phyloP scores from a whole-genome alignment of 2,113 vertebrate species.

The Cyrtonyx montezumae region DNA sequence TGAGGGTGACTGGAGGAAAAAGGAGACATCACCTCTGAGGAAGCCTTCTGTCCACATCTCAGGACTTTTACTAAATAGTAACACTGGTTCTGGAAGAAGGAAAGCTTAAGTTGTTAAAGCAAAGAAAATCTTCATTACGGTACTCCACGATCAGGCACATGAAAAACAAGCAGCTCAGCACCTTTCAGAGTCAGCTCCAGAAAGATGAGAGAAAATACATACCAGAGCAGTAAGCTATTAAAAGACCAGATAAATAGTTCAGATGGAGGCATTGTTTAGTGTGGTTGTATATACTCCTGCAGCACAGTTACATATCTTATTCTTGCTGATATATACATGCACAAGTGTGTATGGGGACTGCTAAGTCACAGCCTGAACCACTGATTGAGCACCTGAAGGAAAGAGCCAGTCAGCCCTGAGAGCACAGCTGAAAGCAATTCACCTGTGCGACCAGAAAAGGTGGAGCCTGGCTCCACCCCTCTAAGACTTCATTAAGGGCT shows the following conservation, averaged over 20 bases:
- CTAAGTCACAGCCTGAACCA: no score
- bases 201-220: neutral
- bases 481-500: no score
- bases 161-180: neutral
- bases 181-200: neutral
- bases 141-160: neutral
- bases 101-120: neutral
- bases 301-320: neutral
- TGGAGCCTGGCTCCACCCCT: no score
- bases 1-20: neutral
- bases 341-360: neutral
- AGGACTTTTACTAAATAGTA: neutral
- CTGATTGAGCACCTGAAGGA: no score
- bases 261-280: neutral
- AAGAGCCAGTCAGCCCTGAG: no score
- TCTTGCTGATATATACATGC: neutral
- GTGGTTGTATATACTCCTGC: neutral
- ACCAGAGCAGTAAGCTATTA: neutral
- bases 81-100: neutral
- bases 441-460: no score
- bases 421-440: no score
- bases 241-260: neutral
- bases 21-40: neutral
- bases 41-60: neutral
- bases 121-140: neutral